These are phyloP conservation scores for Thymelicus sylvestris DNA, from an alignment of 2,888 invertebrate species.

Conservation along the genomic window DNA sequence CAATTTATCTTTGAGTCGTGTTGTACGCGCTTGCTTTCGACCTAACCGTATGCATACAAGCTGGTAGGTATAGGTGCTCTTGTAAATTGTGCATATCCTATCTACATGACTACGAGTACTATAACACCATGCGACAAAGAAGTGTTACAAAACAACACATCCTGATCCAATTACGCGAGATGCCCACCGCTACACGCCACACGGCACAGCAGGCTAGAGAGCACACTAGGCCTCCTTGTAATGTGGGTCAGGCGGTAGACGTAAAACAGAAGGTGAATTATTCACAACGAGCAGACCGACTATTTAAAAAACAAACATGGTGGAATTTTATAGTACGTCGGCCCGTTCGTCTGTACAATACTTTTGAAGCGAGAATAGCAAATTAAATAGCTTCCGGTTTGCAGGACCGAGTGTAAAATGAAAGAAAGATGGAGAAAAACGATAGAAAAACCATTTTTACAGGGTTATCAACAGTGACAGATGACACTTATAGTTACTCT, in stretches of 20 bases:
- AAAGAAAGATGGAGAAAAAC: no score
- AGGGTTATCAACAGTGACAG: no score
- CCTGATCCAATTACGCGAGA: conserved; percentile 16
- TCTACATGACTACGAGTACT: no score
- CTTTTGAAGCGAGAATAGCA: conserved; percentile 3
- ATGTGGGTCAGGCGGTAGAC: conserved; percentile 28
- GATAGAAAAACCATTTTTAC: no score
- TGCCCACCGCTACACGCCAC: not conserved
- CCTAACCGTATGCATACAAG: no score
- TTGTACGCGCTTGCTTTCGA: no score
- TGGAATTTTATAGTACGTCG: conserved; percentile 27
- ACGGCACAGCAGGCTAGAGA: conserved; percentile 20
- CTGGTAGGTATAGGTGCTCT: no score
- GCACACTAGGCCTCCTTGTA: conserved; percentile 24
- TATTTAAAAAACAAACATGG: conserved; percentile 38
- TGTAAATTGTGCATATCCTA: no score
- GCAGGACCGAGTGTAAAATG: no score
- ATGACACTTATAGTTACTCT: no score
- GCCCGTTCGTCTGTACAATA: conserved; percentile 6
- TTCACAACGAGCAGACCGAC: conserved; percentile 33
- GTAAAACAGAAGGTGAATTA: conserved; percentile 34
- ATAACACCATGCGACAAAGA: not conserved
- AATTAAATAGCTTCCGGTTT: conserved; percentile 1
- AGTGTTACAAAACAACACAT: not conserved
- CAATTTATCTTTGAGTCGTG: no score